These are phyloP conservation scores for Bovichtus variegatus DNA, from an alignment of 2,797 vertebrate genomes.

Conservation along the genomic window DNA sequence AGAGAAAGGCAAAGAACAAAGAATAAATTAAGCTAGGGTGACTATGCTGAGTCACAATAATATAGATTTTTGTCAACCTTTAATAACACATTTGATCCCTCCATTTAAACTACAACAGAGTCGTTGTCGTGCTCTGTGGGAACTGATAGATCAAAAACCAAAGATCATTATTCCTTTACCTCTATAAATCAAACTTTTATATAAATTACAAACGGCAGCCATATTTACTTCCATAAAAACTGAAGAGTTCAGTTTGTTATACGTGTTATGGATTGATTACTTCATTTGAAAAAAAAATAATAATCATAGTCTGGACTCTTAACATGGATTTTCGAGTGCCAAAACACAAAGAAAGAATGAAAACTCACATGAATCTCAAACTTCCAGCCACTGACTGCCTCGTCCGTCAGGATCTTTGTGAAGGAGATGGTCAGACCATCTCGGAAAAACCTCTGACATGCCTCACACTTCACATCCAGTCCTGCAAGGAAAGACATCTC, in stretches of 20 bases:
- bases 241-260: background rate
- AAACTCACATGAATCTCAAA: slow-evolving; percentile 99
- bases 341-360: slow-evolving; percentile 3
- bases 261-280: background rate
- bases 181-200: background rate
- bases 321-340: no score
- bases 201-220: rapidly evolving
- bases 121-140: background rate
- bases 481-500: slow-evolving; percentile 80
- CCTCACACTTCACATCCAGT: slow-evolving; percentile 99
- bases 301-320: background rate
- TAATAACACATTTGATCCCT: slow-evolving; percentile 1
- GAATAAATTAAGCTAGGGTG: background rate
- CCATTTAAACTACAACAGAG: background rate
- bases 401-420: slow-evolving; percentile 99
- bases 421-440: slow-evolving; percentile 99
- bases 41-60: slow-evolving; percentile 19
- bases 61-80: slow-evolving; percentile 12
- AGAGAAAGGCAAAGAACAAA: slow-evolving; percentile 10
- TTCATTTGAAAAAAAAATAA: background rate
- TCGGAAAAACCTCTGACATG: slow-evolving; percentile 99
- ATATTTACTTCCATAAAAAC: background rate
- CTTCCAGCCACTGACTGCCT: slow-evolving; percentile 99
- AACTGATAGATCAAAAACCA: slow-evolving; percentile 22
- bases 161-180: background rate